phyloP scores from a whole-genome alignment of 2,113 vertebrate species.

The Mustela lutreola region DNA sequence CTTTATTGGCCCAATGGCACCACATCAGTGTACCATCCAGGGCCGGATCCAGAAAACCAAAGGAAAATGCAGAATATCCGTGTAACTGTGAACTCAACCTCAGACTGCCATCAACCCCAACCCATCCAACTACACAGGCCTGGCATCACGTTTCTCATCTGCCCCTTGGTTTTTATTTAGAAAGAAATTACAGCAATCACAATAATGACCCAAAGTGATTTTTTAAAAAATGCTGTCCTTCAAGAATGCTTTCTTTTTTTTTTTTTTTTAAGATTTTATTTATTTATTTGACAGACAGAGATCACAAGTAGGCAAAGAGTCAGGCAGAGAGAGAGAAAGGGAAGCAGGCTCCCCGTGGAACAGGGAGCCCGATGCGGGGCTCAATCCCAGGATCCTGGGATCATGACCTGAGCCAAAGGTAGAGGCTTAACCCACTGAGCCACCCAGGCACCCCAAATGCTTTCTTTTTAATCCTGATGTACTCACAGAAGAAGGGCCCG shows the following conservation, averaged over 20 bases:
- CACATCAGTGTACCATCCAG: neutral
- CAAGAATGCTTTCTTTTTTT: neutral
- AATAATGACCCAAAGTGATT: neutral
- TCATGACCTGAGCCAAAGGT: too few species aligned
- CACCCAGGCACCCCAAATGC: neutral
- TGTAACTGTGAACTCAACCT: neutral
- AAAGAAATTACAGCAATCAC: neutral
- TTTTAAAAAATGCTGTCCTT: neutral
- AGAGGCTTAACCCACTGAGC: too few species aligned
- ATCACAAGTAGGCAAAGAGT: too few species aligned
- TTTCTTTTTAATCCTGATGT: neutral
- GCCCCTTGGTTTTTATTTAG: neutral
- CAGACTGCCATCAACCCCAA: neutral
- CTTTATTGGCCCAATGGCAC: neutral
- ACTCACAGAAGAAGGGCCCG: neutral
- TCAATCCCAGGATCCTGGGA: too few species aligned
- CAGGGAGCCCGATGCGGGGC: too few species aligned
- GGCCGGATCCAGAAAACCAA: neutral
- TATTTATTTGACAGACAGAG: too few species aligned
- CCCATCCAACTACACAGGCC: neutral
- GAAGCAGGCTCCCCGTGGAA: too few species aligned
- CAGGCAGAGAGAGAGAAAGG: too few species aligned
- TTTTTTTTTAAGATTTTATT: neutral
- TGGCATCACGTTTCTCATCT: neutral
- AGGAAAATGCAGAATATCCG: neutral